These are phyloP conservation scores for Bradynema listronoti DNA, from an alignment of 1,140 invertebrate species.

Conservation along the genomic window DNA sequence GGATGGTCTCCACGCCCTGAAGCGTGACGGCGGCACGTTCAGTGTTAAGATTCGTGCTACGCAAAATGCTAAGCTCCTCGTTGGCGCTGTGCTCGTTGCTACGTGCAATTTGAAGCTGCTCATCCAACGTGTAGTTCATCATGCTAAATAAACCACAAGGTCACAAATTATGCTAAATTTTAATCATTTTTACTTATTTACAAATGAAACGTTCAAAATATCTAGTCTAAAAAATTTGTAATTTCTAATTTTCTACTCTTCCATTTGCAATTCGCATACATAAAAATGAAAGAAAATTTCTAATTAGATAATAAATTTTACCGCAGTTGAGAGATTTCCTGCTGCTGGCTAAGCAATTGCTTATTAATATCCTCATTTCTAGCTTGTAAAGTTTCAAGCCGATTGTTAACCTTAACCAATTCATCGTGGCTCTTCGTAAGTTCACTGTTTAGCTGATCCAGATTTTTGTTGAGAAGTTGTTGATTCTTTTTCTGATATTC, in stretches of 20 bases:
- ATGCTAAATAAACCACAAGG: conserved; percentile 34
- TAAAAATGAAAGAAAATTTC: too few species aligned
- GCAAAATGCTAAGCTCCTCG: conserved; percentile 24
- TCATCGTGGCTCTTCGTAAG: conserved; percentile 13
- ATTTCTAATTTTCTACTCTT: too few species aligned
- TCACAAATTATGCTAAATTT: too few species aligned
- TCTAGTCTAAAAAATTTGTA: too few species aligned
- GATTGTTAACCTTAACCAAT: conserved; percentile 9
- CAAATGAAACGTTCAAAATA: too few species aligned
- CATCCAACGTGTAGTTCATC: conserved; percentile 14
- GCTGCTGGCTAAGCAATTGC: conserved; percentile 29
- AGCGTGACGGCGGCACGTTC: conserved; percentile 29
- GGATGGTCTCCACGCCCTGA: conserved; percentile 23
- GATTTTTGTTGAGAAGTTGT: conserved; percentile 28
- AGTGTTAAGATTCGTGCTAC: conserved; percentile 17
- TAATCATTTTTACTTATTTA: too few species aligned
- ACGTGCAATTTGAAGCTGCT: conserved; percentile 15
- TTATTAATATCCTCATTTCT: conserved; percentile 26
- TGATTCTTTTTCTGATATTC: conserved; percentile 39
- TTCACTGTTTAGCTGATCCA: conserved; percentile 20
- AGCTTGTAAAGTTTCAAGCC: conserved; percentile 20
- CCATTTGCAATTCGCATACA: too few species aligned
- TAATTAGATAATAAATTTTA: too few species aligned
- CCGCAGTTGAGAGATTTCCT: conserved; percentile 17
- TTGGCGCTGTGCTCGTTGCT: conserved; percentile 18